Evolutionary conservation across 2,113 vertebrate genomes (phyloP).

Genomic region (Oreocharis arfaki): DNA sequence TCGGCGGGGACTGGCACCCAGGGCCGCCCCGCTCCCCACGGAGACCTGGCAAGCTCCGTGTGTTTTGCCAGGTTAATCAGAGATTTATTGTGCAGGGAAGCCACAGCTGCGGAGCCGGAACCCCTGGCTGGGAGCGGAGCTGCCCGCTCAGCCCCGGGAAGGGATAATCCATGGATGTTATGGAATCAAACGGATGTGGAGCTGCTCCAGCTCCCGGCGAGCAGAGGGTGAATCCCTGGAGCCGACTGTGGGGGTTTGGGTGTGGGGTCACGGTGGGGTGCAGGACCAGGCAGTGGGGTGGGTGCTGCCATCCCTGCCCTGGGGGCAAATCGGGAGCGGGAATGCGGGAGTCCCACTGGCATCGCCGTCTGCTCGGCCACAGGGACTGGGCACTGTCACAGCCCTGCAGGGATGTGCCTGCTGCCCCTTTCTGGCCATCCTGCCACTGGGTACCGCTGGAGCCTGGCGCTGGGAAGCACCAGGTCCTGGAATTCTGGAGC

Average conservation of each 20-base stretch:
- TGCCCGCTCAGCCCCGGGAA: not conserved
- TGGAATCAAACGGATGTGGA: not conserved
- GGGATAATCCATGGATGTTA: rapidly evolving
- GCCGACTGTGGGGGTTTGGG: not conserved
- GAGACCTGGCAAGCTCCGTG: not conserved
- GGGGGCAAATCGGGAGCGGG: rapidly evolving
- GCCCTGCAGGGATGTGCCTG: not conserved
- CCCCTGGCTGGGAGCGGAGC: not conserved
- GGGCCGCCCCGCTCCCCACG: rapidly evolving
- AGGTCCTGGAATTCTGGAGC: not conserved
- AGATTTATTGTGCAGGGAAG: not conserved
- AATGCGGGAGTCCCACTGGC: not conserved
- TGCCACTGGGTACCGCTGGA: not conserved
- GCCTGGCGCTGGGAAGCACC: not conserved
- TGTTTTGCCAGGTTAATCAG: not conserved
- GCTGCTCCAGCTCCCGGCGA: not conserved
- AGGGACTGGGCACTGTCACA: rapidly evolving
- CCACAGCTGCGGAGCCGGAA: not conserved
- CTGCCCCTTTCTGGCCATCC: not conserved
- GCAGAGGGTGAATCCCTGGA: not conserved
- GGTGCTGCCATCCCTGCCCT: not conserved
- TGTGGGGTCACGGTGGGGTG: not conserved
- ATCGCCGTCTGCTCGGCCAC: rapidly evolving
- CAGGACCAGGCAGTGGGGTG: not conserved
- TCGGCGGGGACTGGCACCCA: rapidly evolving